Base-by-base conservation (phyloP, 1,140 invertebrate genomes). In the Drosophila punjabiensis region DNA sequence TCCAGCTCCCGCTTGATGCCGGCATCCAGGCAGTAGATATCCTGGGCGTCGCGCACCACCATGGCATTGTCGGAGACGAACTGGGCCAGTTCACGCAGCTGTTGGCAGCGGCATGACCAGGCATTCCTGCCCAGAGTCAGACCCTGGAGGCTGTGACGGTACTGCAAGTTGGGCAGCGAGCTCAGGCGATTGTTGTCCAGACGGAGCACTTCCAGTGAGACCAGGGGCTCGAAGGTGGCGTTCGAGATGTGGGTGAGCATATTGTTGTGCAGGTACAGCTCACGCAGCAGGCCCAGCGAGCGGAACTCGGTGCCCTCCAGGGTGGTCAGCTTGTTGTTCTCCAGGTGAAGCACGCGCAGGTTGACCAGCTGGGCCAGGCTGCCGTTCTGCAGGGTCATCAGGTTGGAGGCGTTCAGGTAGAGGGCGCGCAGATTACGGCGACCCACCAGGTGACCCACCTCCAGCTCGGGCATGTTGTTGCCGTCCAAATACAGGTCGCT, bases 401-500 rank as follows among this genome's bases (percentile, higher is more conserved):
- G 95, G 50, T 95, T 95, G 82, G 97, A 98, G 24, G 95, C 95
- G 92, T 98, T 98, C 39, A 98, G 95, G 93, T 96, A 98, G 10
- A 98, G 93, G 37, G 96, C 95, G 33, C 95, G 94, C 95, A 98
- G 95, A 91, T 97, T 98, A 92, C 97, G 97, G 24, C 97, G 95
- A 1, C 96, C 97, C 90, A 97, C 97, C 89, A 98, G 97, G 61
- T 96, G 95, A 87, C 97, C 96, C 88, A 96, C 96, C 79, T 97
- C 96, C 53, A 98, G 91, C 85, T 96, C 95, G 52, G 94, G 95
- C 74, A 98, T 95, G 89, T 97, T 95, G 91, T 97, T 98, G 45
- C 97, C 97, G 93, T 98, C 98, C 69, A 98, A 93, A 93, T 98
- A 98, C 14, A 98, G 95, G 92, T 98, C 96, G n/a, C 97, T 98